Evolutionary conservation across 2,797 vertebrate genomes (phyloP), one percentile per base, ranked within the genome.

Genomic region (Trematomus bernacchii): DNA sequence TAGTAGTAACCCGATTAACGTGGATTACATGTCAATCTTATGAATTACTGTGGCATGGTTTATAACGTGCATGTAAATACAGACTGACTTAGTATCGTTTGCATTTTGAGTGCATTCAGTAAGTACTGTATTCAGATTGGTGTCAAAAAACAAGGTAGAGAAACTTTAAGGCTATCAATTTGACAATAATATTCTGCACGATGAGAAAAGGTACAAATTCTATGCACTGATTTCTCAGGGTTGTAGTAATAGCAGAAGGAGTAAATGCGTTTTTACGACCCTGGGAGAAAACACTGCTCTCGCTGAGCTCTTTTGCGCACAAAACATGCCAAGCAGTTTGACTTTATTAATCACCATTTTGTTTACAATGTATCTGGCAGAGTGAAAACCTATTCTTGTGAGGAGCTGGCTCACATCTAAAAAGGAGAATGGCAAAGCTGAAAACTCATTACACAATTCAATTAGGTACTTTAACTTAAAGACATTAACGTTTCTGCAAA

Each of bases 1-100:
- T 63, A 57, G 57, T 73, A 82, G 83, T 77, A 83, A 83, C 61
- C 40, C 0, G 62, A 89, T 88, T 84, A 88, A 73, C 77, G 58
- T 53, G 74, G 76, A 84, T 84, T 83, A 78, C 21, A 18, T 52
- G 62, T 71, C 75, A 70, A 18, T 77, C 63, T 73, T 71, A 43
- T 71, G 54, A 79, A 73, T 85, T 62, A 77, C 37, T 43, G 58
- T 44, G 18, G 53, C 57, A 62, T 30, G 21, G 14, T 54, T 58
- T 66, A 15, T 58, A 53, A 43, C 58, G 42, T 52, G 40, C 55
- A 58, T 37, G 27, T 54, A 52, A 67, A 66, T 42, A 21, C 18
- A 61, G 44, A 11, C 33, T 7, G 15, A 37, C 46, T 61, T 40
- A 16, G n/a, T 27, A 23, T 53, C 48, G 57, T 47, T 64, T 47